Conservation (phyloP, 2,888 invertebrate species). For the Stenodera caucasica region DNA sequence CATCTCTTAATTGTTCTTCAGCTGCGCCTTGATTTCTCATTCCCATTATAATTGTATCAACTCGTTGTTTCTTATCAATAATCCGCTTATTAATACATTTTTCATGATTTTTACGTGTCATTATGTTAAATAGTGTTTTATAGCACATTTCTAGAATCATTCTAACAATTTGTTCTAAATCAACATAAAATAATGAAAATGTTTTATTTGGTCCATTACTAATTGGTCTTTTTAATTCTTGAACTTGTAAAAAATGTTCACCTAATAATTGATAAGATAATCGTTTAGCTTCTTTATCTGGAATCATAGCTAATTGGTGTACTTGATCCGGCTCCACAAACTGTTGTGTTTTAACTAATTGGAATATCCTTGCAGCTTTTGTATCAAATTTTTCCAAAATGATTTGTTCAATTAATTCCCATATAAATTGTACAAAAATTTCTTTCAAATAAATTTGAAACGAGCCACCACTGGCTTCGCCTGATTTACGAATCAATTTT, state of each 20-base stretch:
- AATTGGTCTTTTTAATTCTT: slow-evolving; percentile 62
- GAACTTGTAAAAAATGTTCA: slow-evolving; percentile 72
- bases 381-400: slow-evolving; percentile 85
- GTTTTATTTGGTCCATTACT: slow-evolving; percentile 73
- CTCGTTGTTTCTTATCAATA: slow-evolving; percentile 82
- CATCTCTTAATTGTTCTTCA: slow-evolving; percentile 78
- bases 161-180: slow-evolving; percentile 68
- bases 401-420: slow-evolving; percentile 74
- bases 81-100: slow-evolving; percentile 72
- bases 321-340: slow-evolving; percentile 91
- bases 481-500: slow-evolving; percentile 72
- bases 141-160: slow-evolving; percentile 72
- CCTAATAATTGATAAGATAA: slow-evolving; percentile 82
- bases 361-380: slow-evolving; percentile 84
- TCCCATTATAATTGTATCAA: slow-evolving; percentile 78
- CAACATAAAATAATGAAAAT: slow-evolving; percentile 75
- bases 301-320: slow-evolving; percentile 90
- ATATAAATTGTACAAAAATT: slow-evolving; percentile 72
- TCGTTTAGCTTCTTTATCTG: slow-evolving; percentile 89
- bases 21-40: slow-evolving; percentile 78
- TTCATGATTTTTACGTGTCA: slow-evolving; percentile 68
- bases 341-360: slow-evolving; percentile 76
- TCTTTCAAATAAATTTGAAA: slow-evolving; percentile 73
- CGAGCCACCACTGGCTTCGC: slow-evolving; percentile 84
- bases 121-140: slow-evolving; percentile 70